A percentile compares a stretch with the other conserved stretches of the same genome.
Conservation (phyloP, 2,888 invertebrate genomes). For the Sphaeridia pumilis region DNA sequence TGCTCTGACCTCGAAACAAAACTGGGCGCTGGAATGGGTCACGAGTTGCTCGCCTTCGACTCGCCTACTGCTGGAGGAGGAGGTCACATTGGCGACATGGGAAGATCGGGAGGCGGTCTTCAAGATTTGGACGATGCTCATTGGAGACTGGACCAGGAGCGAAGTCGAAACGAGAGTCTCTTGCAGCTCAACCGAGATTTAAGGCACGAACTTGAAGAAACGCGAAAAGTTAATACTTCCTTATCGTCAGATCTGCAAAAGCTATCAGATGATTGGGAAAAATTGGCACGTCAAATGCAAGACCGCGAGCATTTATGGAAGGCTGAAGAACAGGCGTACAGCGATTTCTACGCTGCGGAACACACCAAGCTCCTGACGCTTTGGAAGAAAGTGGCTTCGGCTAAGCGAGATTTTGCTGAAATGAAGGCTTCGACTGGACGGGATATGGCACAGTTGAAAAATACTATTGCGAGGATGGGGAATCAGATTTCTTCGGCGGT, state of each 20-base stretch:
- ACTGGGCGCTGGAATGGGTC: conserved; percentile 47
- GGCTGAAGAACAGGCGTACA: conserved; percentile 89
- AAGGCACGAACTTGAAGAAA: conserved; percentile 82
- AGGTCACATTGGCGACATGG: conserved; percentile 37
- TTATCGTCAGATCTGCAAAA: conserved; percentile 83
- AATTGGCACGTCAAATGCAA: conserved; percentile 74
- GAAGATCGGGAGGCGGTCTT: conserved; percentile 53
- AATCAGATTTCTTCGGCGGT: conserved; percentile 34
- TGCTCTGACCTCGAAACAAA: conserved; percentile 71
- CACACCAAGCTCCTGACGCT: conserved; percentile 77
- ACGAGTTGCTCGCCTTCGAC: conserved; percentile 25
- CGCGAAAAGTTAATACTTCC: conserved; percentile 80
- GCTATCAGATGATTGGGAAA: conserved; percentile 83
- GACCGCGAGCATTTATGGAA: conserved; percentile 90
- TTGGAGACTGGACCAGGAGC: conserved; percentile 75
- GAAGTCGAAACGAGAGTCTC: conserved; percentile 71
- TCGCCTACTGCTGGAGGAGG: conserved; percentile 28
- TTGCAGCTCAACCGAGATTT: conserved; percentile 67
- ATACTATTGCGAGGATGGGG: conserved; percentile 29
- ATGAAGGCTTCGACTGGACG: conserved; percentile 77
- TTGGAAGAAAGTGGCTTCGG: conserved; percentile 85
- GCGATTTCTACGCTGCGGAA: conserved; percentile 87
- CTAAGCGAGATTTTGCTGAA: conserved; percentile 79
- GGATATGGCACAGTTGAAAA: conserved; percentile 65
- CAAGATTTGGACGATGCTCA: conserved; percentile 72